These are phyloP conservation scores for Polydrusus pterygomalis DNA, from an alignment of 2,888 invertebrate genomes.

Conservation along the genomic window DNA sequence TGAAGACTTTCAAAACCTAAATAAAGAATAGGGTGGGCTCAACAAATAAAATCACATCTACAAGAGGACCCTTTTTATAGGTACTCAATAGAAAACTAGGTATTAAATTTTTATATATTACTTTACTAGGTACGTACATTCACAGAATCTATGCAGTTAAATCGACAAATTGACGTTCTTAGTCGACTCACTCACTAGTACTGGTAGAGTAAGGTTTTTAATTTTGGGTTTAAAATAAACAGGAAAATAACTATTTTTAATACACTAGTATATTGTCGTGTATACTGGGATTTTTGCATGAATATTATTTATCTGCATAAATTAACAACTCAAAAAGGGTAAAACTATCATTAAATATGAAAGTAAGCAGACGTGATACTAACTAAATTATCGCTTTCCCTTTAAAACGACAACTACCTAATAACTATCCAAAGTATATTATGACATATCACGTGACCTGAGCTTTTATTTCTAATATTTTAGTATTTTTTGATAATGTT, in stretches of 20 bases:
- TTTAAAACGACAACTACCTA: no score
- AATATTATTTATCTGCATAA: slow-evolving; percentile 19
- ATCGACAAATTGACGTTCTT: slow-evolving; percentile 16
- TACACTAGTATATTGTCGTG: slow-evolving; percentile 30
- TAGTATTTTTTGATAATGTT: neutral
- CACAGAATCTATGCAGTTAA: slow-evolving; percentile 12
- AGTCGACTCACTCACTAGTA: slow-evolving; percentile 22
- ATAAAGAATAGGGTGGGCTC: slow-evolving; percentile 59
- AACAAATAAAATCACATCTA: slow-evolving; percentile 36
- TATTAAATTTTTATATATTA: slow-evolving; percentile 23
- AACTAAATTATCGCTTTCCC: neutral
- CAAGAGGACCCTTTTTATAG: slow-evolving; percentile 34
- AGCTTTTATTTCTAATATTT: neutral
- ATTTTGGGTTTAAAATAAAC: slow-evolving; percentile 27
- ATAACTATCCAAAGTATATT: no score
- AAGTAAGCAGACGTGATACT: neutral
- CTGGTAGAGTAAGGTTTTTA: slow-evolving; percentile 22
- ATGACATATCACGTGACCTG: no score
- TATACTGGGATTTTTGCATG: slow-evolving; percentile 26
- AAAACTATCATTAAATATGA: slow-evolving; percentile 6
- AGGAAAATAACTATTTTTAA: slow-evolving; percentile 30
- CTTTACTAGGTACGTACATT: slow-evolving; percentile 22
- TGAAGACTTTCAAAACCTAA: slow-evolving; percentile 47
- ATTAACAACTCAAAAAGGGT: slow-evolving; percentile 1
- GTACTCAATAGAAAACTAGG: slow-evolving; percentile 37